phyloP scores from a whole-genome alignment of 2,888 invertebrate genomes.

The Standfussiana lucernea region DNA sequence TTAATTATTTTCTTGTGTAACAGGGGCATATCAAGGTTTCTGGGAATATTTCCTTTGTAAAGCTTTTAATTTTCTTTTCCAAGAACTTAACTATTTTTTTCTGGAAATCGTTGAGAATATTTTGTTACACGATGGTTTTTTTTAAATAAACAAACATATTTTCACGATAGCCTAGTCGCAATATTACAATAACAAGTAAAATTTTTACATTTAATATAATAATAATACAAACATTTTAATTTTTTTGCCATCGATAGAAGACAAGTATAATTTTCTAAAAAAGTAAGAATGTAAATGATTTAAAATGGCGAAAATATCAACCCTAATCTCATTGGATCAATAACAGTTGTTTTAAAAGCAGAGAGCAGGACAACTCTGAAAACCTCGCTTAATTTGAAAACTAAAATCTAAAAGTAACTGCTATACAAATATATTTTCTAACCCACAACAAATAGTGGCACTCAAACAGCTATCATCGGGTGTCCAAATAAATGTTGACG shows the following conservation, averaged over 20 bases:
- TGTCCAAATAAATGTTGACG: slow-evolving; percentile 71
- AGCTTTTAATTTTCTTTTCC: not conserved
- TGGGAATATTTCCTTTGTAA: not conserved
- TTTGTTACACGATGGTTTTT: not conserved
- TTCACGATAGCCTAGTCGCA: not conserved
- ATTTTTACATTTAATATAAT: not conserved
- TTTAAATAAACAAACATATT: not conserved
- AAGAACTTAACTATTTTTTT: not conserved
- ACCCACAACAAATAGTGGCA: slow-evolving; percentile 42
- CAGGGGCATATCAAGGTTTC: not conserved
- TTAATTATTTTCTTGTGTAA: not conserved
- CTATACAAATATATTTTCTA: slow-evolving; percentile 1
- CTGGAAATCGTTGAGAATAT: not conserved
- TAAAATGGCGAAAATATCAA: not conserved
- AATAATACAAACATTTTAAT: not conserved
- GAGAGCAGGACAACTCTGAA: not conserved
- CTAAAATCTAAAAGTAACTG: not conserved
- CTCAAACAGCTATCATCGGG: slow-evolving; percentile 61
- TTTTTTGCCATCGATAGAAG: not conserved
- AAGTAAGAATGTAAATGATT: not conserved
- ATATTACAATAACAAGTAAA: not conserved
- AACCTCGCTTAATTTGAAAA: not conserved
- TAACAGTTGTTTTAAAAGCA: not conserved
- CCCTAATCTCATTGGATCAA: not conserved
- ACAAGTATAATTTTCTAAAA: not conserved